phyloP scores from a whole-genome alignment of 2,797 vertebrate species.

The Rhynchonycteris naso region DNA sequence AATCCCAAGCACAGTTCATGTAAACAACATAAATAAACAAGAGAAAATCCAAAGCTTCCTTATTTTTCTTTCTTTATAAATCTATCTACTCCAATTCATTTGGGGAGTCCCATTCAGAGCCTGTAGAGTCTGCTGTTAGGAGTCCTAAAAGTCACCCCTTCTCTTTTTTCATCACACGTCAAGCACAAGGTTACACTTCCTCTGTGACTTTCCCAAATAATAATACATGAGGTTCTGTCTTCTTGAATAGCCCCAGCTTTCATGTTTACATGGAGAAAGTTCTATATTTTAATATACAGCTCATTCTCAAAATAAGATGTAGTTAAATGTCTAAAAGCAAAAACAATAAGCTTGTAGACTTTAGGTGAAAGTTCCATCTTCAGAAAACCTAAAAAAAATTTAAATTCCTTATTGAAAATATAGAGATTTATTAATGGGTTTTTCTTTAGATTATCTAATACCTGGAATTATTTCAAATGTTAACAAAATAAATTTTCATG shows the following conservation, averaged over 20 bases:
- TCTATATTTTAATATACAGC: neutral
- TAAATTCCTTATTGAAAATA: neutral
- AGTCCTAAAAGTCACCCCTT: neutral
- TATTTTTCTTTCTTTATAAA: neutral
- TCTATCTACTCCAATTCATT: neutral
- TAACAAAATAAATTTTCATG: neutral
- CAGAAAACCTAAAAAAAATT: neutral
- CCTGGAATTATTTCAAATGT: neutral
- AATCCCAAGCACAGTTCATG: neutral
- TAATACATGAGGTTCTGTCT: neutral
- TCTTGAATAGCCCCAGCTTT: neutral
- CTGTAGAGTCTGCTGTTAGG: neutral
- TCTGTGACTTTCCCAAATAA: neutral
- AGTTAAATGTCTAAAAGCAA: neutral
- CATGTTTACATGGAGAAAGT: neutral
- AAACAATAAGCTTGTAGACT: neutral
- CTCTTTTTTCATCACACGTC: neutral
- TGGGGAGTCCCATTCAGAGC: neutral
- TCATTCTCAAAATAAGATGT: neutral
- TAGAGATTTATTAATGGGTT: neutral
- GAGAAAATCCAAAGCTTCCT: neutral
- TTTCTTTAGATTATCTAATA: slow-evolving; percentile 7
- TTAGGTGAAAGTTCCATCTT: neutral
- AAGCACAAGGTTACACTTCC: neutral
- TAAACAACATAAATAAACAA: neutral